Evolutionary conservation across 2,888 invertebrate genomes (phyloP), one percentile per base, ranked within the genome.

Genomic region (Lepetodrilus schrolli): DNA sequence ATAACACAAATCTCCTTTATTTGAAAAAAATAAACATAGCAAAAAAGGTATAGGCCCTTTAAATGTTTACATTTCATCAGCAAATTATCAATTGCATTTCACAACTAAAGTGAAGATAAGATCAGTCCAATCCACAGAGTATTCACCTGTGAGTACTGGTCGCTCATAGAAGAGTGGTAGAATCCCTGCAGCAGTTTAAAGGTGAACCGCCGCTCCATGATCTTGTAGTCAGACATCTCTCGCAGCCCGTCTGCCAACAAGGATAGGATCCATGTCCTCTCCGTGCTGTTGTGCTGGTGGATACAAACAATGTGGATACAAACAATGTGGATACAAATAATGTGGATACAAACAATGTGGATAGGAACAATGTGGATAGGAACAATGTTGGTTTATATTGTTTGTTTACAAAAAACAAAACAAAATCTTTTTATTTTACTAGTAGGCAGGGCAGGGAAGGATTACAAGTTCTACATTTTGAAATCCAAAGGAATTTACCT

Each of bases 241-340:
- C 94, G 94, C 47, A 96, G 92, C 1, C 97, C 96, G 82, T 96
- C 94, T 17, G 92, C 91, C 37, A 97, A 92, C 7, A 96, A 91
- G 82, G 94, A 93, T 8, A 97, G 91, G 38, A 96, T 94, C 94
- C 97, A 98, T 30, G 92, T 91, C 51, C 95, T 92, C 83, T 95
- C 94, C 0, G 93, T 92, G 21, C 93, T 92, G 80, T 86, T 88
- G 88, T 91, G 81, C 23, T n/a, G n/a, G n/a, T n/a, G n/a, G n/a
- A n/a, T n/a, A n/a, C n/a, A n/a, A n/a, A n/a, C n/a, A n/a, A n/a
- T n/a, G n/a, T n/a, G n/a, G n/a, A n/a, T n/a, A n/a, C n/a, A n/a
- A n/a, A n/a, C n/a, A n/a, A n/a, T n/a, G n/a, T n/a, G n/a, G n/a
- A n/a, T n/a, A n/a, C n/a, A n/a, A n/a, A n/a, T n/a, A n/a, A n/a